Evolutionary conservation across 2,113 vertebrate genomes (phyloP).

Genomic region (Carassius auratus): DNA sequence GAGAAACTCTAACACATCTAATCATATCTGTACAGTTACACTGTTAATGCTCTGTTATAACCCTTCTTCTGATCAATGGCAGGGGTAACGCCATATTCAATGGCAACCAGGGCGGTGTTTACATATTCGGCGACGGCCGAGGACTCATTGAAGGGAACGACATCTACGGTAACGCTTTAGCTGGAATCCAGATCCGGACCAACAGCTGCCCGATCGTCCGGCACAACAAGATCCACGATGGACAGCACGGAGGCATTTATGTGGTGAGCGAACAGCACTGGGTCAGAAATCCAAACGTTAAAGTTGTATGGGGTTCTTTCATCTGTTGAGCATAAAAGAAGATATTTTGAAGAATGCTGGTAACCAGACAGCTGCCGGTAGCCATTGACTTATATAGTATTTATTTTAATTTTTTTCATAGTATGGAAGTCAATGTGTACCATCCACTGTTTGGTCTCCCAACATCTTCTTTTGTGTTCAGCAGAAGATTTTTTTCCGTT

Average conservation of each 20-base stretch:
- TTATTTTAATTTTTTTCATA: background rate
- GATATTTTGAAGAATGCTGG: background rate
- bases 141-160: slow-evolving; percentile 99
- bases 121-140: slow-evolving; percentile 97
- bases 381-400: background rate
- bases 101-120: slow-evolving; percentile 98
- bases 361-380: background rate
- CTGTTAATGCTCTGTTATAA: background rate
- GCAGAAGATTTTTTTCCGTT: no score
- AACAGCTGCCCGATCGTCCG: slow-evolving; percentile 98
- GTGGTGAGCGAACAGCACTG: slow-evolving; percentile 80
- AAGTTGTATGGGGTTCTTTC: background rate
- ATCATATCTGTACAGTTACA: background rate
- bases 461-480: no score
- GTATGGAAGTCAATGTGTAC: background rate
- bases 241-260: slow-evolving; percentile 97
- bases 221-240: slow-evolving; percentile 99
- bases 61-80: slow-evolving; percentile 17
- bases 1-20: background rate
- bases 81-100: slow-evolving; percentile 99
- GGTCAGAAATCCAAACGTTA: background rate
- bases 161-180: slow-evolving; percentile 97
- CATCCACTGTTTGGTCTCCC: background rate
- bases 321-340: background rate
- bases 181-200: slow-evolving; percentile 97